A percentile compares a stretch with the other conserved stretches of the same genome.
Conservation (phyloP, 2,113 vertebrate genomes). For the Gambusia affinis region DNA sequence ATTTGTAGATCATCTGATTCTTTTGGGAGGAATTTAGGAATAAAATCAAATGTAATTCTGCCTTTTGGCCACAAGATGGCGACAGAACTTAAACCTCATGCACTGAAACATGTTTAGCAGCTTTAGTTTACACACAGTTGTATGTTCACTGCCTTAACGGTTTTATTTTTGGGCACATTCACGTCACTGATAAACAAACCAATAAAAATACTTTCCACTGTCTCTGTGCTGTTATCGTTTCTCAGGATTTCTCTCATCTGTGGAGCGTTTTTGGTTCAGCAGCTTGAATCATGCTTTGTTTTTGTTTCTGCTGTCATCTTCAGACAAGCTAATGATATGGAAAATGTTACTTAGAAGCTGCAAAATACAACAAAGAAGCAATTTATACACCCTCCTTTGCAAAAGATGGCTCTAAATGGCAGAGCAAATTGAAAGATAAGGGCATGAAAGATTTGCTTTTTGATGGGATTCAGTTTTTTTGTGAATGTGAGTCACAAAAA, state of each 20-base stretch:
- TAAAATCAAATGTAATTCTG: conserved; percentile 3
- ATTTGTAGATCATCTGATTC: not conserved
- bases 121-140: not conserved
- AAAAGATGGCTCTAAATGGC: conserved; percentile 66
- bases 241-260: not conserved
- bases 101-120: not conserved
- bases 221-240: not conserved
- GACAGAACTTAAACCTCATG: not conserved
- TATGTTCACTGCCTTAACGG: not conserved
- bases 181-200: conserved; percentile 14
- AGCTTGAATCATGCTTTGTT: conserved; percentile 3
- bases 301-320: conserved; percentile 5
- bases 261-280: not conserved
- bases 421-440: conserved; percentile 43
- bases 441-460: conserved; percentile 43
- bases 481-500: conserved; percentile 6
- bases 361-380: conserved; percentile 22
- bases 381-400: conserved; percentile 18
- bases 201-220: conserved; percentile 44
- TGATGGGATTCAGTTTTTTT: conserved; percentile 8
- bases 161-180: not conserved
- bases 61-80: conserved; percentile 57
- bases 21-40: not conserved
- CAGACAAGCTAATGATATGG: conserved; percentile 62
- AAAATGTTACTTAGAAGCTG: conserved; percentile 59